These are phyloP conservation scores for Chrysemys picta DNA, from an alignment of 2,113 vertebrate genomes.

Conservation along the genomic window DNA sequence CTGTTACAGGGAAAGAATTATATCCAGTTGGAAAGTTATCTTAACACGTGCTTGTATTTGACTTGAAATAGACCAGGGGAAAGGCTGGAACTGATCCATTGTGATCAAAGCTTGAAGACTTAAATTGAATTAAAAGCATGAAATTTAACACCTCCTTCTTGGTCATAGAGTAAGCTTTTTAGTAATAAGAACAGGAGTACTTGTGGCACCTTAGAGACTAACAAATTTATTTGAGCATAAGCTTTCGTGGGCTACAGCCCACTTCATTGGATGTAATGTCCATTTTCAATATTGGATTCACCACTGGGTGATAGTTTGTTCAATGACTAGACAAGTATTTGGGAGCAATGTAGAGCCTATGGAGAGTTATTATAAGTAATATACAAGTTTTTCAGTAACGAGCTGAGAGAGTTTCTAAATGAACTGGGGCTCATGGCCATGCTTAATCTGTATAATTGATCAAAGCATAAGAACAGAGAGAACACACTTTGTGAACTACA, in stretches of 20 bases:
- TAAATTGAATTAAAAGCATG: background rate
- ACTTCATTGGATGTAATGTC: background rate
- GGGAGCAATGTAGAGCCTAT: background rate
- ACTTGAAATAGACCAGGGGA: background rate
- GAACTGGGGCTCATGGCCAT: background rate
- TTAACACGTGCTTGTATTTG: background rate
- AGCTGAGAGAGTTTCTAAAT: background rate
- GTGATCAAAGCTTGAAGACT: background rate
- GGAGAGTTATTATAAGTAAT: constrained; percentile 18
- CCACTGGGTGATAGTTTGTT: background rate
- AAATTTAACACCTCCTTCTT: background rate
- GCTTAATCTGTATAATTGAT: background rate
- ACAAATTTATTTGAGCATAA: no score
- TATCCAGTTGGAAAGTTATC: background rate
- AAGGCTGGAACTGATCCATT: background rate
- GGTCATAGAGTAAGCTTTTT: background rate
- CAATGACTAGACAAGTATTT: background rate
- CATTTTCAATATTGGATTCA: background rate
- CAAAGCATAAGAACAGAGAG: constrained; percentile 3
- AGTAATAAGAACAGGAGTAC: background rate
- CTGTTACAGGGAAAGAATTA: background rate
- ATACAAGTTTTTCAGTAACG: background rate
- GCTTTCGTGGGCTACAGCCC: no score
- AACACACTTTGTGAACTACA: constrained; percentile 46
- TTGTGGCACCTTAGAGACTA: no score